These are phyloP conservation scores for Aproaerema taeniolella DNA, from an alignment of 2,888 invertebrate species.

Conservation along the genomic window DNA sequence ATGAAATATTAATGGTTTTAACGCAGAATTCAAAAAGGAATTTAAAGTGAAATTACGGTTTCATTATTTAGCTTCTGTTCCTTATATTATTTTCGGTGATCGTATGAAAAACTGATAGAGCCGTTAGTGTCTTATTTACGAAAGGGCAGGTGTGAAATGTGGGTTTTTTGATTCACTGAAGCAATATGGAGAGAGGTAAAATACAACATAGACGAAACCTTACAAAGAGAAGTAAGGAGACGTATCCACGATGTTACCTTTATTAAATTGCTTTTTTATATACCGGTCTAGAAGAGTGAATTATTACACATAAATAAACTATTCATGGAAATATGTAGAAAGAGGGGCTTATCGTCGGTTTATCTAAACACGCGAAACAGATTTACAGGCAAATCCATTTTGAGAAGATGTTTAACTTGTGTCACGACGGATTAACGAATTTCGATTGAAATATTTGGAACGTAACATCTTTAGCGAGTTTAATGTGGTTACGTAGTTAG, in stretches of 20 bases:
- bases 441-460: too few species aligned
- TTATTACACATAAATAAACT: slow-evolving; percentile 37
- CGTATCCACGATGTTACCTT: slow-evolving; percentile 22
- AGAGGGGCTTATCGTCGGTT: background rate
- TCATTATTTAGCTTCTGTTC: too few species aligned
- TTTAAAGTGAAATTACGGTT: too few species aligned
- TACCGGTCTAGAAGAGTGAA: slow-evolving; percentile 42
- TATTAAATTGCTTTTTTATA: slow-evolving; percentile 47
- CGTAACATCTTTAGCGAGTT: too few species aligned
- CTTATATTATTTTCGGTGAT: too few species aligned
- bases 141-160: slow-evolving; percentile 16
- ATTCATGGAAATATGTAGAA: slow-evolving; percentile 11
- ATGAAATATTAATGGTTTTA: too few species aligned
- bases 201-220: slow-evolving; percentile 33
- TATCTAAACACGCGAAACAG: background rate
- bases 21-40: too few species aligned
- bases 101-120: too few species aligned
- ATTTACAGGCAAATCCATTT: background rate
- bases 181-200: slow-evolving; percentile 44
- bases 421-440: background rate
- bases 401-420: background rate
- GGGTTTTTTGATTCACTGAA: slow-evolving; percentile 23
- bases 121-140: background rate
- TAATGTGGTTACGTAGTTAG: too few species aligned
- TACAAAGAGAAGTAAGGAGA: slow-evolving; percentile 25